Evolutionary conservation across 2,797 vertebrate species (phyloP).

Genomic region (Phalloptychus januarius): DNA sequence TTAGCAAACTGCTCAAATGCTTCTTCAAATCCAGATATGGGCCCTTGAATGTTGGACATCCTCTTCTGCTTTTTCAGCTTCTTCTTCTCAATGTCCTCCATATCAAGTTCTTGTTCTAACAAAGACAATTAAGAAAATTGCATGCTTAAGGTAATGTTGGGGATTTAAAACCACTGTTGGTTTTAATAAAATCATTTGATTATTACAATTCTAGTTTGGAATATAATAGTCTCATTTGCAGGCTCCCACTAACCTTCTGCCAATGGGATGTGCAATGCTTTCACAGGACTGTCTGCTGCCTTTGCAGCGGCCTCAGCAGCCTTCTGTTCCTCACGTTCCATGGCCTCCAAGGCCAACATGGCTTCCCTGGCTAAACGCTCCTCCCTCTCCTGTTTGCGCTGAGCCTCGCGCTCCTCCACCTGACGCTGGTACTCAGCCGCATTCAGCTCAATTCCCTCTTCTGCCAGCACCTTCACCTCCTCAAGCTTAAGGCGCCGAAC

Average conservation of each 20-base stretch:
- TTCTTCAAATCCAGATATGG: conserved; percentile 84
- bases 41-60: conserved; percentile 56
- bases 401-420: conserved; percentile 82
- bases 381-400: conserved; percentile 74
- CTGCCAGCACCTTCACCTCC: conserved; percentile 86
- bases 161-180: not conserved
- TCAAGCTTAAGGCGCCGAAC: conserved; percentile 91
- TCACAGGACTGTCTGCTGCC: conserved; percentile 39
- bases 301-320: conserved; percentile 56
- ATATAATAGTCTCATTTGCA: conserved; percentile 4
- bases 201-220: not conserved
- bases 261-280: not conserved
- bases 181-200: not conserved
- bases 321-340: conserved; percentile 81
- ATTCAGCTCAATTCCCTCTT: conserved; percentile 84
- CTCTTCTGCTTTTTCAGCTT: conserved; percentile 83
- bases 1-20: conserved; percentile 84
- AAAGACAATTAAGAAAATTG: not conserved
- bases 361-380: conserved; percentile 83
- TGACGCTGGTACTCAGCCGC: conserved; percentile 79
- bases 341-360: conserved; percentile 78
- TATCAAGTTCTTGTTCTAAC: conserved; percentile 29
- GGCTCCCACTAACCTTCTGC: conserved; percentile 21
- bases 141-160: not conserved
- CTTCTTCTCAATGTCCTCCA: conserved; percentile 66